A percentile compares a stretch with the other conserved stretches of the same genome.
phyloP scores from a whole-genome alignment of 2,888 invertebrate species.

The Acrobasis consociella region DNA sequence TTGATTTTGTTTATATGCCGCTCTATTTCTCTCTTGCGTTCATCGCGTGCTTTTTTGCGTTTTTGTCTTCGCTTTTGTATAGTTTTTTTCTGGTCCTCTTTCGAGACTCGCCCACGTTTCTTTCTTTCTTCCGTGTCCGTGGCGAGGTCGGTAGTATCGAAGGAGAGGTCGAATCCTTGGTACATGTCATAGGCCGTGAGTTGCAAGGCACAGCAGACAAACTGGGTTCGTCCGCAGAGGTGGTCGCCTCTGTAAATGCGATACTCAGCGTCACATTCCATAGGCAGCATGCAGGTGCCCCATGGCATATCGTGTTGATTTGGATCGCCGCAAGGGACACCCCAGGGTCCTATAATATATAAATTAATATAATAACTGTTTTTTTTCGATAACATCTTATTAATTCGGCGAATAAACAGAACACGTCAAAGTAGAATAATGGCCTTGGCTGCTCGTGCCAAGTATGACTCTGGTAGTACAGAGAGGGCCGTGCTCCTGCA shows the following conservation, averaged over 20 bases:
- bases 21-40: conserved; percentile 58
- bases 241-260: conserved; percentile 68
- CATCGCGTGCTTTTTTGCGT: conserved; percentile 43
- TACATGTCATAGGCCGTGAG: conserved; percentile 66
- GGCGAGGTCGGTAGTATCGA: conserved; percentile 51
- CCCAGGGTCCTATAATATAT: conserved; percentile 65
- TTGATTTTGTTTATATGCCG: conserved; percentile 55
- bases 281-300: conserved; percentile 64
- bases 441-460: too few species aligned
- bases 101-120: conserved; percentile 34
- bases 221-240: conserved; percentile 63
- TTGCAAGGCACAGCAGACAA: conserved; percentile 63
- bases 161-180: conserved; percentile 65
- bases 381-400: too few species aligned
- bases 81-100: conserved; percentile 38
- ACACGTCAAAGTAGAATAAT: too few species aligned
- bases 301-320: conserved; percentile 70
- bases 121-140: conserved; percentile 57
- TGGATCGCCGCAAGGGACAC: conserved; percentile 58
- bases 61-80: conserved; percentile 37
- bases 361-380: background rate
- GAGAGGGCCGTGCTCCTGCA: too few species aligned
- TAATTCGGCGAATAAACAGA: too few species aligned
- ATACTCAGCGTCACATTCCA: conserved; percentile 65
- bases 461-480: too few species aligned